phyloP scores from a whole-genome alignment of 2,888 invertebrate genomes.

The Isotomurus palustris region DNA sequence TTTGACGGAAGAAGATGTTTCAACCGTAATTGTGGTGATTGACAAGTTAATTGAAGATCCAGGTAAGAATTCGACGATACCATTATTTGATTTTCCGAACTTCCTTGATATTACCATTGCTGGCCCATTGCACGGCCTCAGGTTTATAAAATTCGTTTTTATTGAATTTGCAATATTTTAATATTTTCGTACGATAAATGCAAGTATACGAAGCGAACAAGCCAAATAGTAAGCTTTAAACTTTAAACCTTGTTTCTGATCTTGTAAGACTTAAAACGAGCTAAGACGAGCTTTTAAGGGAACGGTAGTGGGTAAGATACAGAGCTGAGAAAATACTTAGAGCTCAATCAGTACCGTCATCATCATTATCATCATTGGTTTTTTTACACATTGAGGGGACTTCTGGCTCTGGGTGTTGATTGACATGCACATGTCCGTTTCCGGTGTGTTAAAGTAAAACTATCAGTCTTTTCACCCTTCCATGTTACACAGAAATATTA shows the following conservation, averaged over 20 bases:
- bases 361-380: slow-evolving; percentile 33
- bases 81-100: background rate
- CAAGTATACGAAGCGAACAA: too few species aligned
- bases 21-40: slow-evolving; percentile 41
- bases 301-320: background rate
- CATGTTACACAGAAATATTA: too few species aligned
- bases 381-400: slow-evolving; percentile 12
- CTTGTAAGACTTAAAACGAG: too few species aligned
- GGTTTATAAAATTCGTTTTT: too few species aligned
- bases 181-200: too few species aligned
- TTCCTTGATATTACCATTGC: background rate
- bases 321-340: slow-evolving; percentile 4
- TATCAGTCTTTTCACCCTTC: too few species aligned
- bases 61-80: slow-evolving; percentile 29
- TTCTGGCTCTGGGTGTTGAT: slow-evolving; percentile 21
- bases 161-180: too few species aligned
- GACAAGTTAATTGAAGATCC: slow-evolving; percentile 44
- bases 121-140: too few species aligned
- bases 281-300: background rate
- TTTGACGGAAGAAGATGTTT: slow-evolving; percentile 39
- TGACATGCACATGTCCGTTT: slow-evolving; percentile 34
- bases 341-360: slow-evolving; percentile 28
- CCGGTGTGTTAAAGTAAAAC: too few species aligned
- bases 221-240: too few species aligned
- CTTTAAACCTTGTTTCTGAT: too few species aligned